phyloP scores from a whole-genome alignment of 2,797 vertebrate genomes.

The Cyprinella venusta region DNA sequence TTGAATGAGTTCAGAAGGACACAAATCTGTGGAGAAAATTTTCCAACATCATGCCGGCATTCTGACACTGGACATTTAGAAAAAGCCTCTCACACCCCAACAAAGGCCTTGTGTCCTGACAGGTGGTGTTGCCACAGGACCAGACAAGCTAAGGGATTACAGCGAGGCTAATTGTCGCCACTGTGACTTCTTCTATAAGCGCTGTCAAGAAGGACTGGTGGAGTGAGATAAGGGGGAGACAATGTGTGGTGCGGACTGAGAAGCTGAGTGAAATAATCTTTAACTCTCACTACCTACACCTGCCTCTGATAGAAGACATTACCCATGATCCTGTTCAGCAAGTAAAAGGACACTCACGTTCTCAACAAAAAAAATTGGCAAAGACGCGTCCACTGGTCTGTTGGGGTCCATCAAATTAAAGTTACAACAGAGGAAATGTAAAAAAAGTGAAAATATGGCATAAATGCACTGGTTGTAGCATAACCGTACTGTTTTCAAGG shows the following conservation, averaged over 20 bases:
- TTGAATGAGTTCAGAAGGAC: conserved; percentile 8
- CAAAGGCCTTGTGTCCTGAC: conserved; percentile 33
- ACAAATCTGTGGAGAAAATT: conserved; percentile 3
- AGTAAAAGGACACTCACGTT: conserved; percentile 28
- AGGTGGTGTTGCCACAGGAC: conserved; percentile 42
- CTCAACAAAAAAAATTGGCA: background rate
- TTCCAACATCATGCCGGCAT: background rate
- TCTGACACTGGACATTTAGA: conserved; percentile 33
- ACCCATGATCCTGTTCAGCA: conserved; percentile 38
- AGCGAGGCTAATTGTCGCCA: conserved; percentile 47
- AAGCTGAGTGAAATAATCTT: conserved; percentile 35
- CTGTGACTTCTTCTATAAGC: conserved; percentile 36
- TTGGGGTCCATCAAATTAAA: background rate
- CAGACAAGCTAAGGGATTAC: conserved; percentile 49
- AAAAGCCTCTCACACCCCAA: conserved; percentile 40
- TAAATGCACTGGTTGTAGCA: background rate
- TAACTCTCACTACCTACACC: conserved; percentile 42
- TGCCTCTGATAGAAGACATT: conserved; percentile 44
- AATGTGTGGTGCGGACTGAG: conserved; percentile 33
- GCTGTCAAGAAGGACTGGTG: conserved; percentile 39
- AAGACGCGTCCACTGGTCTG: background rate
- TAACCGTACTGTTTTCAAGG: background rate
- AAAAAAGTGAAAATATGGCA: background rate
- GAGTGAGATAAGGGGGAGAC: conserved; percentile 45
- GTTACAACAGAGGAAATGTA: background rate